Evolutionary conservation across 2,888 invertebrate genomes (phyloP), one percentile per base, ranked within the genome.

Genomic region (Atethmia centrago): DNA sequence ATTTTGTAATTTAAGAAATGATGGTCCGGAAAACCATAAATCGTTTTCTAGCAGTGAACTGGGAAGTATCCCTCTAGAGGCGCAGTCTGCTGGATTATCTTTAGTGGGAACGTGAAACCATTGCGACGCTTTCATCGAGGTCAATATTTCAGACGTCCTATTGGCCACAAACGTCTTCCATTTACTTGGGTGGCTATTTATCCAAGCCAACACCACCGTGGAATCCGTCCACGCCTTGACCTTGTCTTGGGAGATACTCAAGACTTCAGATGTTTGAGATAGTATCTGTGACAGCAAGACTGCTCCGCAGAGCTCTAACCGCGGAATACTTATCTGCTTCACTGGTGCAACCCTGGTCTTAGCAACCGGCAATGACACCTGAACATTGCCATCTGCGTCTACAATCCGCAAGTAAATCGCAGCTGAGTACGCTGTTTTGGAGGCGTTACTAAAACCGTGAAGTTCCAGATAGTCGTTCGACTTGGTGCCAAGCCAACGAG

Each of bases 141-240:
- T 40, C 59, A 62, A n/a, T 61, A 61, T 61, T 61, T 61, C 59
- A 2, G 59, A 40, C n/a, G 59, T 61, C 40, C 61, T n/a, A 19
- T 61, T 61, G 16, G 62, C 62, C 7, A 63, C 62, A 21, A 63
- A 63, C 47, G 63, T 63, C 21, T 63, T 63, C 63, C 63, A 63
- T 31, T 31, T 47, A 31, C 47, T 63, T 21, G 47, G 63, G 14
- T 63, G 63, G 47, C 63, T 63, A 21, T 63, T 63, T 21, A 63
- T 42, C 47, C 63, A 63, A 5, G 63, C 28, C 47, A 63, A 21
- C 21, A 63, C 63, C 9, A 47, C 63, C 5, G 62, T 63, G 28
- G 47, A 63, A 47, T 63, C 62, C 1, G 31, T 63, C 62, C 62
- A 63, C 2, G 62, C 62, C 21, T 25, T 42, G 42, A 61, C 25